Percentiles rank a stretch among this genome's conserved stretches.
Conservation (phyloP, 2,113 vertebrate species). For the Thalassarche chlororhynchos region DNA sequence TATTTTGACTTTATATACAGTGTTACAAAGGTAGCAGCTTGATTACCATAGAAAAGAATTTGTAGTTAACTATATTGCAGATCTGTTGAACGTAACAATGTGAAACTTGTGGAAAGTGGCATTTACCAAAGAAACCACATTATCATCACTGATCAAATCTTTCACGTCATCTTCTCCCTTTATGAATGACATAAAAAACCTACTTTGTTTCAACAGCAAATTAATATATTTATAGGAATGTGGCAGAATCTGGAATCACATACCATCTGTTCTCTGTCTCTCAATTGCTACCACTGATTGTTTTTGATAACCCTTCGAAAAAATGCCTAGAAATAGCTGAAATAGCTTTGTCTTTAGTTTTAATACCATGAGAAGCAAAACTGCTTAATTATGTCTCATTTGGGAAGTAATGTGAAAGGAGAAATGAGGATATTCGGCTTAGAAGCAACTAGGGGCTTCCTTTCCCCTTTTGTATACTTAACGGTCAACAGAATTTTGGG, state of each 20-base stretch:
- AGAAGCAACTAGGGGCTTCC: not conserved
- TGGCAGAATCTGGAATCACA: slow-evolving; percentile 47
- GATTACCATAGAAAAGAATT: slow-evolving; percentile 16
- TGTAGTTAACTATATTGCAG: slow-evolving; percentile 4
- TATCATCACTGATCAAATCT: not conserved
- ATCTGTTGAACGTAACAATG: not conserved
- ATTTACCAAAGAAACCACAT: slow-evolving; percentile 21
- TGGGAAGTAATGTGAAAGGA: slow-evolving; percentile 5
- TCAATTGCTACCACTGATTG: slow-evolving; percentile 13
- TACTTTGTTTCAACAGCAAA: slow-evolving; percentile 28
- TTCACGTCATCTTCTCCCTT: slow-evolving; percentile 11
- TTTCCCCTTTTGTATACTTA: not conserved
- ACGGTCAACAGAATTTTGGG: not conserved
- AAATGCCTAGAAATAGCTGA: slow-evolving; percentile 9
- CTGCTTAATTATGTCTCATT: slow-evolving; percentile 22
- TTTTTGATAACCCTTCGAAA: slow-evolving; percentile 17
- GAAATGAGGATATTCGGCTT: slow-evolving; percentile 25
- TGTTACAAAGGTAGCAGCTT: not conserved
- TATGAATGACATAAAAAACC: slow-evolving; percentile 24
- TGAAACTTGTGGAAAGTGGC: not conserved
- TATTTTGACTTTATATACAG: slow-evolving; percentile 32
- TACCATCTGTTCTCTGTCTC: slow-evolving; percentile 48
- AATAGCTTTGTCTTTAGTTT: slow-evolving; percentile 38
- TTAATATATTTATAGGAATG: slow-evolving; percentile 49
- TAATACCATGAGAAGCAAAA: not conserved